Evolutionary conservation across 2,113 vertebrate genomes (phyloP).

Genomic region (Forbesichthys papilliferus): DNA sequence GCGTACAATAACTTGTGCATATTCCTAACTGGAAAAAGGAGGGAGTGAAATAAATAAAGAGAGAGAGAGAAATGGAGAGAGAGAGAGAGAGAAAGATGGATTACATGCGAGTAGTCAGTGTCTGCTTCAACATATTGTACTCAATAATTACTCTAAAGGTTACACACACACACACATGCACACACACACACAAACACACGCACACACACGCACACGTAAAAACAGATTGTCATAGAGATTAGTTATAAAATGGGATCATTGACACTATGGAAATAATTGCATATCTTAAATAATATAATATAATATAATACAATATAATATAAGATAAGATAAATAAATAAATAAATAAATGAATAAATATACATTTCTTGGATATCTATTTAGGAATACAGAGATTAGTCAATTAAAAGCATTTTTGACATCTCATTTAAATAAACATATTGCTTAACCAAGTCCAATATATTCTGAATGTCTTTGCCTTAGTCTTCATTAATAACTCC

Average conservation of each 20-base stretch:
- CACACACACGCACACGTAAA: background rate
- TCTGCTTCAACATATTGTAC: constrained; percentile 17
- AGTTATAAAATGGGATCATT: background rate
- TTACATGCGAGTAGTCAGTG: background rate
- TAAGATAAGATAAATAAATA: no score
- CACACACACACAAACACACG: background rate
- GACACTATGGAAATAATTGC: background rate
- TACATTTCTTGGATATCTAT: background rate
- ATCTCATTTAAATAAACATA: no score
- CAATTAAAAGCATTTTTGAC: no score
- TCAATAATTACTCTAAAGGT: background rate
- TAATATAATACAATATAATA: no score
- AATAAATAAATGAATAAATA: background rate
- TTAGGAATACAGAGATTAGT: no score
- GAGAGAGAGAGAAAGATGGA: constrained; percentile 7
- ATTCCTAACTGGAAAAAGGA: constrained; percentile 17
- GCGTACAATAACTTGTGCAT: constrained; percentile 33
- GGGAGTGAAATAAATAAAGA: constrained; percentile 21
- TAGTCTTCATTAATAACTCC: background rate
- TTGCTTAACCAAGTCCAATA: no score
- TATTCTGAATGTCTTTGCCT: background rate
- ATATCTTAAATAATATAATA: background rate
- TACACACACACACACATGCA: constrained; percentile 2
- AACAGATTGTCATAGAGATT: no score
- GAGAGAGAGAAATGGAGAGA: background rate